phyloP scores from a whole-genome alignment of 2,113 vertebrate genomes.

The Lepus timidus region DNA sequence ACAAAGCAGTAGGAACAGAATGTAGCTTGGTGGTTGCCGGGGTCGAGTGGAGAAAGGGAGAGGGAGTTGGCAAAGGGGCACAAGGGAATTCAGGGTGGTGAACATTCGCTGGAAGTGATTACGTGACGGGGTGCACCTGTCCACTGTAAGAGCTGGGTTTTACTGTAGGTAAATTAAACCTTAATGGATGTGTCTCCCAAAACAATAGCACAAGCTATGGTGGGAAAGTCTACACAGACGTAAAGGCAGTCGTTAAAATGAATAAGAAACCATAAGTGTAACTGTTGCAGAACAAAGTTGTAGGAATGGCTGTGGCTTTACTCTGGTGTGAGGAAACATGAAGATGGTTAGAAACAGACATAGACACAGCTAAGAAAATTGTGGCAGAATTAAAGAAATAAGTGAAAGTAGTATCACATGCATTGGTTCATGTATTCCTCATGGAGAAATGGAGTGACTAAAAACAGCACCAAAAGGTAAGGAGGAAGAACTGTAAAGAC shows the following conservation, averaged over 20 bases:
- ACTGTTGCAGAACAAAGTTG: background rate
- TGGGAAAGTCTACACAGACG: background rate
- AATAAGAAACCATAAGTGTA: background rate
- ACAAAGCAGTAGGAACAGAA: background rate
- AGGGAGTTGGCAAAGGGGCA: background rate
- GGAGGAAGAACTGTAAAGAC: background rate
- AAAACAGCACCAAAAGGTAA: background rate
- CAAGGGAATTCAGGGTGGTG: background rate
- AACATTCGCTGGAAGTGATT: background rate
- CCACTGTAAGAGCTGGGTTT: background rate
- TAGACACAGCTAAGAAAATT: background rate
- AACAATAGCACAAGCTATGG: background rate
- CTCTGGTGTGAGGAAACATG: background rate
- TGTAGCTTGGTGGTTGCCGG: background rate
- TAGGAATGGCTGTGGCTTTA: background rate
- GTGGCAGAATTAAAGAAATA: background rate
- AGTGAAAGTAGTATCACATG: background rate
- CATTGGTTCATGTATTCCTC: background rate
- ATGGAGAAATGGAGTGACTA: background rate
- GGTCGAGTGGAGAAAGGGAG: background rate
- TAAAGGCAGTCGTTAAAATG: background rate
- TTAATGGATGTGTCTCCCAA: background rate
- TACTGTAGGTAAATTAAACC: background rate
- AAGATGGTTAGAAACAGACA: background rate
- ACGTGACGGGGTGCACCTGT: background rate